Evolutionary conservation across 2,113 vertebrate species (phyloP).

Genomic region (Thunnus maccoyii): DNA sequence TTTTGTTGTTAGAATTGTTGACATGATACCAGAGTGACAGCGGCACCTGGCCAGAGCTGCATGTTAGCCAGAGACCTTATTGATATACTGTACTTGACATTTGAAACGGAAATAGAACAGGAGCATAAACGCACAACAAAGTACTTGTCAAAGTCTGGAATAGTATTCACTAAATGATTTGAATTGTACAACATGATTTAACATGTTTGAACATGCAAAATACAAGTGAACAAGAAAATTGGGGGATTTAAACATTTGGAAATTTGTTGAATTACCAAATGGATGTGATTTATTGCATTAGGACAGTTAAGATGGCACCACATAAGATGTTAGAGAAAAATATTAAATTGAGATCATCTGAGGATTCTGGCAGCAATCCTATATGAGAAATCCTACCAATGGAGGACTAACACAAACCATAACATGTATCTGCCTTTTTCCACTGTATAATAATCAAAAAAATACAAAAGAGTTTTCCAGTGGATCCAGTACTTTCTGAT

Average conservation of each 20-base stretch:
- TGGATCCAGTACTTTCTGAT: not conserved
- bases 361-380: too few species aligned
- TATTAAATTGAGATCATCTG: too few species aligned
- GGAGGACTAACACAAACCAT: not conserved
- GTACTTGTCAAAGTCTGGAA: not conserved
- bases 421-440: not conserved
- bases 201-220: not conserved
- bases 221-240: not conserved
- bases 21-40: slow-evolving; percentile 41
- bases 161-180: not conserved
- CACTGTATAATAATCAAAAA: not conserved
- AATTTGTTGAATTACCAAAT: too few species aligned
- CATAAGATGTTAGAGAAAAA: too few species aligned
- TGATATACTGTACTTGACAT: not conserved
- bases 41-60: not conserved
- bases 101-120: slow-evolving; percentile 36
- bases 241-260: not conserved
- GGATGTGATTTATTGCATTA: too few species aligned
- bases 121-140: slow-evolving; percentile 3
- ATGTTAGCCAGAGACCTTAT: slow-evolving; percentile 21
- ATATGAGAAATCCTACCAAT: too few species aligned
- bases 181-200: not conserved
- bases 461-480: not conserved
- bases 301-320: too few species aligned
- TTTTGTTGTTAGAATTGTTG: slow-evolving; percentile 58